Conservation (phyloP, 2,888 invertebrate species). For the Xestoiulus laeticollis region DNA sequence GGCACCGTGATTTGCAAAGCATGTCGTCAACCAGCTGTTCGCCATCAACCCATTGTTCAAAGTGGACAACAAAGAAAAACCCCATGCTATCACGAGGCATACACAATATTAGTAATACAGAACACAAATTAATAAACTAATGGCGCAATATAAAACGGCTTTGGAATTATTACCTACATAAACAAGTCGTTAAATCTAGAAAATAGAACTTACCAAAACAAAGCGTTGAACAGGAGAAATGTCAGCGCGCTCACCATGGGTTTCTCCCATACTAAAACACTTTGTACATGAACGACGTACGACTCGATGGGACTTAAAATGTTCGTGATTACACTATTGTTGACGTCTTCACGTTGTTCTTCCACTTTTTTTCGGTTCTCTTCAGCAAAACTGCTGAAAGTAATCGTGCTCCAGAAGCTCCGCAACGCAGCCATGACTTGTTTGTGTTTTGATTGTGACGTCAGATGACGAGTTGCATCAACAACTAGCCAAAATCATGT, state of each 20-base stretch:
- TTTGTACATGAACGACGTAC: conserved; percentile 62
- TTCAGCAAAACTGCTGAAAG: neutral
- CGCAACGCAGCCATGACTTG: conserved; percentile 45
- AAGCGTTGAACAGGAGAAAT: conserved; percentile 61
- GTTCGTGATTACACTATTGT: conserved; percentile 21
- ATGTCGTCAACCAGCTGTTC: neutral
- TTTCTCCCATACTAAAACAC: conserved; percentile 64
- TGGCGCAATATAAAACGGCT: neutral
- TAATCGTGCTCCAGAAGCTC: neutral
- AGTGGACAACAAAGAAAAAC: neutral
- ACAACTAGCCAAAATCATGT: neutral
- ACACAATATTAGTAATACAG: neutral
- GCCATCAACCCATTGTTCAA: neutral
- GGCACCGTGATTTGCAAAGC: neutral
- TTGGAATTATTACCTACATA: neutral
- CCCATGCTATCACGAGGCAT: neutral
- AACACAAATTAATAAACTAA: neutral
- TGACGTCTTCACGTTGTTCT: neutral
- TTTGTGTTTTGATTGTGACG: conserved; percentile 38
- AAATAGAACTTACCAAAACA: conserved; percentile 63
- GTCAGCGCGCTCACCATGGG: conserved; percentile 62
- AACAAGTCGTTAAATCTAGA: neutral
- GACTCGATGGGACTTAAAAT: conserved; percentile 60
- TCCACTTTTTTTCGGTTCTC: neutral
- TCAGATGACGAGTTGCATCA: neutral